Percentiles rank a stretch among this genome's conserved stretches.
Evolutionary conservation across 2,113 vertebrate genomes (phyloP).

Genomic region (Zeus faber): DNA sequence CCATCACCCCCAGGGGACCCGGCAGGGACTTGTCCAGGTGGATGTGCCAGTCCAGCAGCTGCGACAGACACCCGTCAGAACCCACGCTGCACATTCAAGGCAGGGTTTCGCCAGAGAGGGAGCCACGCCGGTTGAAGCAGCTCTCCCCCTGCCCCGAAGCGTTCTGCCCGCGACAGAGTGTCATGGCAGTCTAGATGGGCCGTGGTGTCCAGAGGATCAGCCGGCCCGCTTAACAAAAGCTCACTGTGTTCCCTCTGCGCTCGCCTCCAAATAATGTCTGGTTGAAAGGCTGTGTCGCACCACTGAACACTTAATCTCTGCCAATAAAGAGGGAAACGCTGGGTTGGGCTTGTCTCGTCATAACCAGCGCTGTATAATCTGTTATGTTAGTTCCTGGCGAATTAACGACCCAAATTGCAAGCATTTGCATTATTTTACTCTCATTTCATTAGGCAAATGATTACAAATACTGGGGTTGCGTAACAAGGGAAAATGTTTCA

Average conservation of each 20-base stretch:
- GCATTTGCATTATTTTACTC: neutral
- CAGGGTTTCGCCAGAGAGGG: constrained; percentile 20
- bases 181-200: constrained; percentile 28
- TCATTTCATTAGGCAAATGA: neutral
- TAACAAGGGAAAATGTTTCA: neutral
- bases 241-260: constrained; percentile 51
- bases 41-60: constrained; percentile 95
- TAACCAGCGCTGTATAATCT: too few species aligned
- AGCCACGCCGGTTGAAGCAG: constrained; percentile 20
- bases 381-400: too few species aligned
- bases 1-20: constrained; percentile 89
- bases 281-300: constrained; percentile 24
- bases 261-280: constrained; percentile 36
- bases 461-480: neutral
- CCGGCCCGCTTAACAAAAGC: constrained; percentile 44
- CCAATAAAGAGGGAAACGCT: constrained; percentile 13
- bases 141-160: too few species aligned
- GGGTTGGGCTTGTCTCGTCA: constrained; percentile 20
- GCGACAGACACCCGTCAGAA: constrained; percentile 46
- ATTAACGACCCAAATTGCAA: too few species aligned
- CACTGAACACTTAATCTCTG: constrained; percentile 45
- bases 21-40: constrained; percentile 94
- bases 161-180: constrained; percentile 13
- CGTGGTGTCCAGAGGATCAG: too few species aligned
- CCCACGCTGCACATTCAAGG: constrained; percentile 14